phyloP scores from a whole-genome alignment of 2,888 invertebrate species.

The Hydriomena furcata region DNA sequence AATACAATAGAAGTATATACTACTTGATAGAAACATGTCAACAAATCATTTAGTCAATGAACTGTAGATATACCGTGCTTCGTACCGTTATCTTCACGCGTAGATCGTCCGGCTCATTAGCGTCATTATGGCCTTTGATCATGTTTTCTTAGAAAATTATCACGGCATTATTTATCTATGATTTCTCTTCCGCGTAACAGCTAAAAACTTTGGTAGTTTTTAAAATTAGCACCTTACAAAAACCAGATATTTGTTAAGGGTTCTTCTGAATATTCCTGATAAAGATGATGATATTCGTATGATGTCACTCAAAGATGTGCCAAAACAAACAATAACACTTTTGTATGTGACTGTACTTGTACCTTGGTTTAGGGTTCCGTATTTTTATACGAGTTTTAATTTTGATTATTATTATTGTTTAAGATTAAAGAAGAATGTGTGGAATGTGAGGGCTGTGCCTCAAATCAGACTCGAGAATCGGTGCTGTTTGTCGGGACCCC shows the following conservation, averaged over 20 bases:
- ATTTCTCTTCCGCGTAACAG: conserved; percentile 30
- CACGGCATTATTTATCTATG: conserved; percentile 13
- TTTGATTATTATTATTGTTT: conserved; percentile 25
- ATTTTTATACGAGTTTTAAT: conserved; percentile 13
- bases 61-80: neutral
- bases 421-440: conserved; percentile 28
- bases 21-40: neutral
- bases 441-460: conserved; percentile 20
- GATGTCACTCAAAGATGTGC: conserved; percentile 5
- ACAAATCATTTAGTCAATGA: conserved; percentile 1
- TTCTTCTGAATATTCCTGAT: neutral
- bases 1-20: too few relatives aligned
- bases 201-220: conserved; percentile 14
- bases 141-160: conserved; percentile 30
- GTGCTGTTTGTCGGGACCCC: conserved; percentile 27
- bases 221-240: conserved; percentile 13
- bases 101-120: conserved; percentile 29
- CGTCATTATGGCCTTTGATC: conserved; percentile 28
- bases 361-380: neutral
- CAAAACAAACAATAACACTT: conserved; percentile 7
- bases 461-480: conserved; percentile 17
- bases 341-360: conserved; percentile 9
- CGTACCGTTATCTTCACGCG: conserved; percentile 29
- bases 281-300: neutral
- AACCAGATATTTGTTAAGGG: neutral